Percentiles rank a stretch among this genome's conserved stretches.
These are phyloP conservation scores for Tyrannus savana DNA, from an alignment of 2,113 vertebrate species.

Conservation along the genomic window DNA sequence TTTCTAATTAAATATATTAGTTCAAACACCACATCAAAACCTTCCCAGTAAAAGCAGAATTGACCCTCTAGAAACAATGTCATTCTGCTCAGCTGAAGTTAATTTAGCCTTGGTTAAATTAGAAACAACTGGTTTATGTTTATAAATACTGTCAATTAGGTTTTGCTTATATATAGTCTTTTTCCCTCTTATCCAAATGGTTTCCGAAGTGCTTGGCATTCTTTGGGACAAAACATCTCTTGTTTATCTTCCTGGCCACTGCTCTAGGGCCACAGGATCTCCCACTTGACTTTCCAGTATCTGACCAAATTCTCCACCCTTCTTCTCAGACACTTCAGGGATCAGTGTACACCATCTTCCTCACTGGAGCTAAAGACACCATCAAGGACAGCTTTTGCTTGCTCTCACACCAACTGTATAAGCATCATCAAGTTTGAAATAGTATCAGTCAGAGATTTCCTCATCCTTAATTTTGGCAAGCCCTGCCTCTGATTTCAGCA, in stretches of 20 bases:
- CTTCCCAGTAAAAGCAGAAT: not conserved
- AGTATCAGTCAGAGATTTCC: not conserved
- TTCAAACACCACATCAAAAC: not conserved
- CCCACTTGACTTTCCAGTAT: not conserved
- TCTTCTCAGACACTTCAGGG: not conserved
- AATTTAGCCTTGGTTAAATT: not conserved
- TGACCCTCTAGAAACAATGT: not conserved
- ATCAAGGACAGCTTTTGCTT: not conserved
- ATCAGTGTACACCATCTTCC: not conserved
- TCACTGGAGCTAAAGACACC: not conserved
- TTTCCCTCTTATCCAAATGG: not conserved
- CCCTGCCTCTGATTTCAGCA: not conserved
- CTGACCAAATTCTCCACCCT: not conserved
- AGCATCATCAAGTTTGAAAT: not conserved
- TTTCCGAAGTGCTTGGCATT: not conserved
- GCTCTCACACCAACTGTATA: not conserved
- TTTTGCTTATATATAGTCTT: not conserved
- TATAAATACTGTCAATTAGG: not conserved
- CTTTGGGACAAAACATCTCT: not conserved
- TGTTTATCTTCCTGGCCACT: slow-evolving; percentile 3
- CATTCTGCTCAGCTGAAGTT: not conserved
- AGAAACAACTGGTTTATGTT: not conserved
- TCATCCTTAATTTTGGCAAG: not conserved
- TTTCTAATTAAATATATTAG: not conserved
- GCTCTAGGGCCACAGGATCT: not conserved